Conservation (phyloP, 2,888 invertebrate species). For the Epirrita christyi region DNA sequence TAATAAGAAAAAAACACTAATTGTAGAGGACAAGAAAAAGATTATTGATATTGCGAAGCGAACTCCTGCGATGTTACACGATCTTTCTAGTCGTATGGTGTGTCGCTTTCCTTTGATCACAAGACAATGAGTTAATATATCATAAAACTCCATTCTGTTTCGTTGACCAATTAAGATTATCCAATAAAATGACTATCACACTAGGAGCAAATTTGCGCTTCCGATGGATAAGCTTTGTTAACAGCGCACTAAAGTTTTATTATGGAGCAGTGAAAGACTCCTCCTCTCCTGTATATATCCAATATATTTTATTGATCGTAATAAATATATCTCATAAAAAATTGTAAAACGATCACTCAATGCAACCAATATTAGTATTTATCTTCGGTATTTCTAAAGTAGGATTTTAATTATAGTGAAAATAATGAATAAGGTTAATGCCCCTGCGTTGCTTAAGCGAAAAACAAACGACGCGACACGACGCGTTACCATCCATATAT, state of each 20-base stretch:
- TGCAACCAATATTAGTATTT: background rate
- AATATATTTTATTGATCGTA: conserved; percentile 28
- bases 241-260: conserved; percentile 34
- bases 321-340: conserved; percentile 22
- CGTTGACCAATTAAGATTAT: background rate
- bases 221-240: conserved; percentile 28
- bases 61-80: too few relatives aligned
- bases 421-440: too few relatives aligned
- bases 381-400: background rate
- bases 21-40: too few relatives aligned
- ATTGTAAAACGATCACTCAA: conserved; percentile 15
- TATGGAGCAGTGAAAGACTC: conserved; percentile 23
- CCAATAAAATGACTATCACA: conserved; percentile 9
- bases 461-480: too few relatives aligned
- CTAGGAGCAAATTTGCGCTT: conserved; percentile 23
- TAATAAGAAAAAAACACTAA: too few relatives aligned
- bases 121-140: background rate
- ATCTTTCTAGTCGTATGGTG: too few relatives aligned
- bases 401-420: too few relatives aligned
- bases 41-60: too few relatives aligned
- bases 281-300: conserved; percentile 8
- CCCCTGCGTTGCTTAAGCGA: too few relatives aligned
- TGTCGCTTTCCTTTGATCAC: too few relatives aligned
- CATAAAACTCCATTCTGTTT: background rate
- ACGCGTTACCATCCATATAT: too few relatives aligned